Evolutionary conservation across 35 echinoderm and acorn worm species (phyloP).

Genomic region (Stichopus chloronotus): DNA sequence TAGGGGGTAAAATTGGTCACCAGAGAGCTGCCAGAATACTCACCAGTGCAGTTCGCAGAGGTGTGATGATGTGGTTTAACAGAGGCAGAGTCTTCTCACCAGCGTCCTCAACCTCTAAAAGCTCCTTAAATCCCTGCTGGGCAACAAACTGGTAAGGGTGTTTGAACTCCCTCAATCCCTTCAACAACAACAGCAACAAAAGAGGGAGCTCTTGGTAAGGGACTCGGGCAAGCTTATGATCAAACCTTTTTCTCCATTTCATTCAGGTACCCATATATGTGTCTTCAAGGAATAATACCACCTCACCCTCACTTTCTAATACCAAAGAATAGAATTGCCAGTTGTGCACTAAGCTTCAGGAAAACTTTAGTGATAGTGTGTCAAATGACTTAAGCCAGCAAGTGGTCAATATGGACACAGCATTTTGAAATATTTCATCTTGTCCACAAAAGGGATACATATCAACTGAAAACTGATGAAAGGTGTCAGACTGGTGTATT

Average conservation of each 20-base stretch:
- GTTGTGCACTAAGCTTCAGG: too few species aligned
- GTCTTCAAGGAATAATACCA: too few species aligned
- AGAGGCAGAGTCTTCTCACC: conserved; percentile 72
- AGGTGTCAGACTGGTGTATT: too few species aligned
- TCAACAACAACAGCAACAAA: neutral
- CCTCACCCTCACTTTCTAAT: neutral
- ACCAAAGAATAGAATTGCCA: neutral
- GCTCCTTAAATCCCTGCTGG: conserved; percentile 93
- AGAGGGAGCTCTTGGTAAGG: neutral
- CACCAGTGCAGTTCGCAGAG: conserved; percentile 85
- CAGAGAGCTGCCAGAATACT: conserved; percentile 3
- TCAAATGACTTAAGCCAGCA: too few species aligned
- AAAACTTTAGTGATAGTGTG: too few species aligned
- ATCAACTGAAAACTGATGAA: too few species aligned
- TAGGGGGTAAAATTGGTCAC: too few species aligned
- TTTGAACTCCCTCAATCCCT: conserved; percentile 94
- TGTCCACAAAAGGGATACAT: too few species aligned
- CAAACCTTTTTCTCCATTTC: neutral
- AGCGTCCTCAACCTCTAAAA: conserved; percentile 75
- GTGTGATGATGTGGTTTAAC: conserved; percentile 69
- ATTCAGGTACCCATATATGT: too few species aligned
- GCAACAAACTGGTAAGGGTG: conserved; percentile 99
- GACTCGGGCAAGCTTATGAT: neutral
- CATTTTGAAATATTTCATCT: too few species aligned
- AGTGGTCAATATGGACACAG: too few species aligned